Evolutionary conservation across 2,888 invertebrate species (phyloP), one percentile per base, ranked within the genome.

Genomic region (Stramonita haemastoma): DNA sequence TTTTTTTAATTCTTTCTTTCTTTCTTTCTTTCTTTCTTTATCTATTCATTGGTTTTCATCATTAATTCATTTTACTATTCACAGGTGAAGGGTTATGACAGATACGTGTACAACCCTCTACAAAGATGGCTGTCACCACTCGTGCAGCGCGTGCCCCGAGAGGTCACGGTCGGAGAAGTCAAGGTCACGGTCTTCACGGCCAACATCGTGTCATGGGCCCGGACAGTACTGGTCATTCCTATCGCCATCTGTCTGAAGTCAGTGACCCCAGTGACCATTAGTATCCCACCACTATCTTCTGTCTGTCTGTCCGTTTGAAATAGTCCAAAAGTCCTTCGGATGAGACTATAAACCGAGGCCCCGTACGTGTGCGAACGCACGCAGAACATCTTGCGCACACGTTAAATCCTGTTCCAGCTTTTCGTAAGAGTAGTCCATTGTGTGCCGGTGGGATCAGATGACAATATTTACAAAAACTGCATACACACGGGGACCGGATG

Each of bases 181-280:
- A 85, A 89, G 22, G 91, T 93, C 83, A 93, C 93, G 19, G 91
- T 94, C 13, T 95, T 95, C 89, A 93, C 94, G 57, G 95, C 95
- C 34, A 95, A 95, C 89, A 94, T 94, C 86, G 94, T 94, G 13
- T 94, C 95, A 0, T 94, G 93, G 93, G 89, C 93, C 11, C 90
- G 95, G 70, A 95, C 94, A 17, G 36, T 92, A 11, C 91, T 95
- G 66, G 93, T 94, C 29, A 92, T 95, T 36, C 94, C 94, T 4
- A 93, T 95, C 79, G 94, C 94, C 13, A 87, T 91, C 77, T 92
- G 93, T 88, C 90, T 95, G 29, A 95, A 94, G 95, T 94, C 91
- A 92, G 92, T 93, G 66, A 77, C 4, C 19, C 60, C 19, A 15
- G 11, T 60, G 60, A 15, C 60, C 19, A 15, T 60, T 19, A n/a